Percentiles rank a stretch among this genome's conserved stretches.
These are phyloP conservation scores for Galaxias olidus DNA, from an alignment of 2,797 vertebrate species.

Conservation along the genomic window DNA sequence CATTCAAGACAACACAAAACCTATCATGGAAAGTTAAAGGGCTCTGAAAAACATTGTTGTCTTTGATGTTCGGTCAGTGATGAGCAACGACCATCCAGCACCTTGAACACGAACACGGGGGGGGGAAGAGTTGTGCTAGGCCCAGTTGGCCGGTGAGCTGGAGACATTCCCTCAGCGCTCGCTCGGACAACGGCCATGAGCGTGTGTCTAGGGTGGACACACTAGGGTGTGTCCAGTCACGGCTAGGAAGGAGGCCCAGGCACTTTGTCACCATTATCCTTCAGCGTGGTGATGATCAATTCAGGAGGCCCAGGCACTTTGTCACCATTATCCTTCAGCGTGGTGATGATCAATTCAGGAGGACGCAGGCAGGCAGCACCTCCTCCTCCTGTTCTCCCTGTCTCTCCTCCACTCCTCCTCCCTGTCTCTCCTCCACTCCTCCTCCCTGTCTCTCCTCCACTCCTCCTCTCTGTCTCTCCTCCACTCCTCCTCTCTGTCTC, in stretches of 20 bases:
- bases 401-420: constrained; percentile 43
- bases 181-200: too few relatives aligned
- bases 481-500: not conserved
- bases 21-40: too few relatives aligned
- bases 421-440: constrained; percentile 17
- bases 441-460: not conserved
- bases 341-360: constrained; percentile 31
- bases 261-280: constrained; percentile 72
- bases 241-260: constrained; percentile 44
- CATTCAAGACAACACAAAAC: too few relatives aligned
- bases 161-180: too few relatives aligned
- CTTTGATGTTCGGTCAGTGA: too few relatives aligned
- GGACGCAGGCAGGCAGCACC: constrained; percentile 42
- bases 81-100: too few relatives aligned
- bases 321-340: constrained; percentile 69
- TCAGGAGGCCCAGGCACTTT: constrained; percentile 60
- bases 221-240: too few relatives aligned
- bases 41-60: too few relatives aligned
- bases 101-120: too few relatives aligned
- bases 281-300: constrained; percentile 61
- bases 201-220: too few relatives aligned
- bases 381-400: not conserved
- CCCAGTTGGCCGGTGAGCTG: too few relatives aligned
- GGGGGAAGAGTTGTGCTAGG: too few relatives aligned
- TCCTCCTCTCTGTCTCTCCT: constrained; percentile 19